Evolutionary conservation across 2,888 invertebrate species (phyloP).

Genomic region (Allygus modestus): DNA sequence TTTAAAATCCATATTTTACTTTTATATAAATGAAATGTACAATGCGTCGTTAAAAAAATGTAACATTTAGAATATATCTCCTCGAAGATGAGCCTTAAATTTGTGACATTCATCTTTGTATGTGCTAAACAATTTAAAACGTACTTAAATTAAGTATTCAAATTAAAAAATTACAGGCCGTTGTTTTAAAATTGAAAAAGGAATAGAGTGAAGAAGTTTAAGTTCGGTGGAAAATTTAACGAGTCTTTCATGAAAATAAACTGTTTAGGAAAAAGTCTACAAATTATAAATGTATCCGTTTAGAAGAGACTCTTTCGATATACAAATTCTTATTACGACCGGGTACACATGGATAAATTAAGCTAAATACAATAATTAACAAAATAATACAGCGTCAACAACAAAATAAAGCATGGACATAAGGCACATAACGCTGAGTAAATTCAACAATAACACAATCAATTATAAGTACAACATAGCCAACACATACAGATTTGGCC

Average conservation of each 20-base stretch:
- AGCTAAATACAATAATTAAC: slow-evolving; percentile 51
- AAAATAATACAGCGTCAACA: slow-evolving; percentile 57
- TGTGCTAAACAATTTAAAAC: not conserved
- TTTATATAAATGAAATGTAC: slow-evolving; percentile 4
- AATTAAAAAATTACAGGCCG: slow-evolving; percentile 3
- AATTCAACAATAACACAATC: slow-evolving; percentile 71
- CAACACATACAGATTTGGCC: slow-evolving; percentile 61
- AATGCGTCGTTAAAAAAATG: not conserved
- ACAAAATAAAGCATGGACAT: slow-evolving; percentile 69
- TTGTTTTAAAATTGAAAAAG: not conserved
- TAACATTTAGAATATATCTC: slow-evolving; percentile 9
- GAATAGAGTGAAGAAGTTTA: not conserved
- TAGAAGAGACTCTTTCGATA: slow-evolving; percentile 47
- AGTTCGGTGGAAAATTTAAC: slow-evolving; percentile 12
- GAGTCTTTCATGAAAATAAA: slow-evolving; percentile 23
- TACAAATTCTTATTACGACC: slow-evolving; percentile 41
- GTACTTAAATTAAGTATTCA: not conserved
- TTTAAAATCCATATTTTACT: not conserved
- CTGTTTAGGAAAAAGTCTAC: not conserved
- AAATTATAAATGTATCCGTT: slow-evolving; percentile 24
- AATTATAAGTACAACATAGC: slow-evolving; percentile 68
- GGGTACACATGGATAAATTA: slow-evolving; percentile 51
- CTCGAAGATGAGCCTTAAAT: not conserved
- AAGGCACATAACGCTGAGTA: slow-evolving; percentile 72
- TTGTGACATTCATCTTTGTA: not conserved